These are phyloP conservation scores for Lathronympha strigana DNA, from an alignment of 2,888 invertebrate genomes.

Conservation along the genomic window DNA sequence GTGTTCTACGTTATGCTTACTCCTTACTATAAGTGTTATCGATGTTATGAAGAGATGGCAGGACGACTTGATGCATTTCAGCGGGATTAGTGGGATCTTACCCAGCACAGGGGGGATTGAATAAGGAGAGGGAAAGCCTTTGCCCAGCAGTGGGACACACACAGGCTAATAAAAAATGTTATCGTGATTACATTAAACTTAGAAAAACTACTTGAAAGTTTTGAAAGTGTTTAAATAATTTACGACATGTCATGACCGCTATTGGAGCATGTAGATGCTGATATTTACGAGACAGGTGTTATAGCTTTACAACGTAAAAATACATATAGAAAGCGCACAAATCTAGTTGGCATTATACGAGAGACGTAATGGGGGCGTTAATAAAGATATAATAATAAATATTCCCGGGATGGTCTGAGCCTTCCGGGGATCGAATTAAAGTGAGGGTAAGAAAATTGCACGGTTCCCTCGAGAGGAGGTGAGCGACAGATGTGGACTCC, in stretches of 20 bases:
- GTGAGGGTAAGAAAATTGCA: slow-evolving; percentile 82
- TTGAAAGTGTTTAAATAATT: slow-evolving; percentile 24
- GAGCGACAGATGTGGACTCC: slow-evolving; percentile 76
- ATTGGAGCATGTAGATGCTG: slow-evolving; percentile 44
- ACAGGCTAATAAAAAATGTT: too few relatives aligned
- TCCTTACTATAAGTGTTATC: slow-evolving; percentile 18
- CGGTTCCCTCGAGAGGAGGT: slow-evolving; percentile 73
- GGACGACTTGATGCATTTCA: too few relatives aligned
- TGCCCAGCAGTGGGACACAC: too few relatives aligned
- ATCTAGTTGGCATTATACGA: slow-evolving; percentile 73
- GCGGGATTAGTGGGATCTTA: too few relatives aligned
- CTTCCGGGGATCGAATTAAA: slow-evolving; percentile 81
- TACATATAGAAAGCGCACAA: slow-evolving; percentile 66
- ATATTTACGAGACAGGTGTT: slow-evolving; percentile 70
- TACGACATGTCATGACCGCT: slow-evolving; percentile 21
- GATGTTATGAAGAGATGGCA: too few relatives aligned
- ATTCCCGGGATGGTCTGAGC: slow-evolving; percentile 66
- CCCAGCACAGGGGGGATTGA: too few relatives aligned
- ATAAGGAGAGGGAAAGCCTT: too few relatives aligned
- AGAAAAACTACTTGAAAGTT: slow-evolving; percentile 11
- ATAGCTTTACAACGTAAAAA: slow-evolving; percentile 63
- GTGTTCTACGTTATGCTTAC: slow-evolving; percentile 29
- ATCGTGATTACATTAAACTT: slow-evolving; percentile 5
- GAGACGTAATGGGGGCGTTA: slow-evolving; percentile 71
- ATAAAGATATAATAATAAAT: slow-evolving; percentile 84